phyloP scores from a whole-genome alignment of 2,797 vertebrate species.

The Margarornis squamiger region DNA sequence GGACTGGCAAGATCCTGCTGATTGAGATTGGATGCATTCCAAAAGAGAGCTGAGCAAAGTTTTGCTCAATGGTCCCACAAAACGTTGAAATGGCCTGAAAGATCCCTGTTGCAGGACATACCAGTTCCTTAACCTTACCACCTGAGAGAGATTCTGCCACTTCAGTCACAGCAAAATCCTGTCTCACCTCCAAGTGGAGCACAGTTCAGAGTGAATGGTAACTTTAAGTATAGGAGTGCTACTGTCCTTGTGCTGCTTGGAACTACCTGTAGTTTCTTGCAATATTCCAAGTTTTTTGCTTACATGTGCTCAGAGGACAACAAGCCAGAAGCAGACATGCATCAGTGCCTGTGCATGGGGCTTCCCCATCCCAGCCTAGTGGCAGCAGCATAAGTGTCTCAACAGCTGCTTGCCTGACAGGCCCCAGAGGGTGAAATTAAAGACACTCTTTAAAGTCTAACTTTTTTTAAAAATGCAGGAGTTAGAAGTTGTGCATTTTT shows the following conservation, averaged over 20 bases:
- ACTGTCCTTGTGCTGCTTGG: not conserved
- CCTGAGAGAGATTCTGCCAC: not conserved
- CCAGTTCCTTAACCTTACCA: not conserved
- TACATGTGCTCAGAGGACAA: not conserved
- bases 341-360: accelerated
- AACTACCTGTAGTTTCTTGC: not conserved
- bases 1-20: not conserved
- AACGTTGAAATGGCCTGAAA: not conserved
- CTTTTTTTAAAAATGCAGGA: not conserved
- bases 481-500: not conserved
- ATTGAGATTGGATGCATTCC: not conserved
- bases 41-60: not conserved
- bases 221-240: not conserved
- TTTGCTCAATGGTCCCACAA: not conserved
- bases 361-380: not conserved
- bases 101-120: not conserved
- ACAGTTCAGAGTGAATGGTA: not conserved
- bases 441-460: not conserved
- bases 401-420: not conserved
- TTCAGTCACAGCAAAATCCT: not conserved
- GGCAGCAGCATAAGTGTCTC: not conserved
- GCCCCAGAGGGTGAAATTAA: slow-evolving; percentile 38
- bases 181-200: not conserved
- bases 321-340: accelerated
- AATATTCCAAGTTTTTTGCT: not conserved